These are phyloP conservation scores for Venustaconcha ellipsiformis DNA, from an alignment of 1,140 invertebrate genomes.

Conservation along the genomic window DNA sequence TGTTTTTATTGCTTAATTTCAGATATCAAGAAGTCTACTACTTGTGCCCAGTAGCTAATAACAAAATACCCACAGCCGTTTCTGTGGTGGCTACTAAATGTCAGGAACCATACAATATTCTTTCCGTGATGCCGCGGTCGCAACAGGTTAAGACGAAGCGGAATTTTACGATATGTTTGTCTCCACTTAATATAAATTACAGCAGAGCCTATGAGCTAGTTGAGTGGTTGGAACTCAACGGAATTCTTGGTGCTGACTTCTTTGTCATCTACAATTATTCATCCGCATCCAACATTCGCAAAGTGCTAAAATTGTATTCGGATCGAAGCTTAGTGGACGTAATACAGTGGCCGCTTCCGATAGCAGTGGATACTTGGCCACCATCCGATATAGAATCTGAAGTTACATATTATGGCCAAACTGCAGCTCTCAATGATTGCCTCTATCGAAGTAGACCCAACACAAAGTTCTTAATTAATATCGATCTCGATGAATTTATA, in stretches of 20 bases:
- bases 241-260: conserved; percentile 85
- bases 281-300: conserved; percentile 78
- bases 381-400: background rate
- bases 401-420: conserved; percentile 13
- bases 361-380: conserved; percentile 67
- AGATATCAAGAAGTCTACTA: conserved; percentile 7
- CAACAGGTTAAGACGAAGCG: background rate
- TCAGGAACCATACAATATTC: background rate
- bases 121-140: background rate
- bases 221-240: conserved; percentile 93
- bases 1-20: background rate
- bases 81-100: conserved; percentile 11
- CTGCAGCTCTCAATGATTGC: conserved; percentile 18
- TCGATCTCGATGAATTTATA: conserved; percentile 25
- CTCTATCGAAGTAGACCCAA: conserved; percentile 12
- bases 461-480: conserved; percentile 9
- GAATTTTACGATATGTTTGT: conserved; percentile 89
- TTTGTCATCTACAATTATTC: conserved; percentile 96
- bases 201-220: conserved; percentile 81
- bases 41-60: background rate
- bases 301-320: conserved; percentile 80
- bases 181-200: conserved; percentile 92
- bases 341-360: conserved; percentile 87
- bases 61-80: conserved; percentile 1
- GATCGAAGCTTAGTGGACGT: conserved; percentile 76